Percentiles rank a stretch among this genome's conserved stretches.
Evolutionary conservation across 2,797 vertebrate species (phyloP).

Genomic region (Mycteria americana): DNA sequence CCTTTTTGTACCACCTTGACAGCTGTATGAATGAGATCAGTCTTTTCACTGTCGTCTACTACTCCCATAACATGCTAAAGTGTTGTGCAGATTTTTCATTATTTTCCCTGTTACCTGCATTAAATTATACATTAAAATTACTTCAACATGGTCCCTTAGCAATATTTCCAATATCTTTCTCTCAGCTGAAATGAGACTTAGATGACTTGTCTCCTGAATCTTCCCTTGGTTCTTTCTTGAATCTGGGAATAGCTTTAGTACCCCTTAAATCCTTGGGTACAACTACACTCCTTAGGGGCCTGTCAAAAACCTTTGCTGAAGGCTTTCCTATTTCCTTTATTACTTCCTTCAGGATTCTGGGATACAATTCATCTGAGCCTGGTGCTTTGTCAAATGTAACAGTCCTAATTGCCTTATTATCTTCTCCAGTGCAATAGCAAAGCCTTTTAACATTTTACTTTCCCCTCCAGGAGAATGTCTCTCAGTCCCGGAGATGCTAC

Average conservation of each 20-base stretch:
- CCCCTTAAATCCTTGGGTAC: neutral
- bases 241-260: conserved; percentile 12
- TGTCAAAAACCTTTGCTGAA: conserved; percentile 51
- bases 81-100: neutral
- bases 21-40: neutral
- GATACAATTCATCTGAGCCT: conserved; percentile 53
- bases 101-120: neutral
- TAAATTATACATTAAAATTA: conserved; percentile 27
- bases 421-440: conserved; percentile 47
- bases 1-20: neutral
- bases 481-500: conserved; percentile 3
- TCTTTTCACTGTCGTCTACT: neutral
- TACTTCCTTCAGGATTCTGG: conserved; percentile 56
- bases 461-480: conserved; percentile 55
- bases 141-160: neutral
- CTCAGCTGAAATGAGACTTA: conserved; percentile 11
- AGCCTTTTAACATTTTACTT: conserved; percentile 68
- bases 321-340: conserved; percentile 51
- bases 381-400: conserved; percentile 62
- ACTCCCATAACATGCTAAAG: neutral
- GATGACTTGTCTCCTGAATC: neutral
- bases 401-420: conserved; percentile 69
- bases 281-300: conserved; percentile 7
- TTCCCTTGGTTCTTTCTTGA: conserved; percentile 26
- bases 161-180: conserved; percentile 42